These are phyloP conservation scores for Babyrousa celebensis DNA, from an alignment of 2,797 vertebrate species.

Conservation along the genomic window DNA sequence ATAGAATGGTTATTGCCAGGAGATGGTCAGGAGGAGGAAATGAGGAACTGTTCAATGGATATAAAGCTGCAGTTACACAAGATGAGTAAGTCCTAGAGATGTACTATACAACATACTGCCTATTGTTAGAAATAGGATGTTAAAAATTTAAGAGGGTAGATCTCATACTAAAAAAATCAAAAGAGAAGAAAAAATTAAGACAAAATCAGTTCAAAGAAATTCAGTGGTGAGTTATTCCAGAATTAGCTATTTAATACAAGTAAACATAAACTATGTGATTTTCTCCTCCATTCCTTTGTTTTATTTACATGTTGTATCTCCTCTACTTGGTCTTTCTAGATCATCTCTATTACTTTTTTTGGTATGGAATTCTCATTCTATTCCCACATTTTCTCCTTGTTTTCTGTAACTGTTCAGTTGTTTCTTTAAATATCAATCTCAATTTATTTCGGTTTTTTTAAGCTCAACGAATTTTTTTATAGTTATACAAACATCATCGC, in stretches of 20 bases:
- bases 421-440: conserved; percentile 1
- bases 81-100: neutral
- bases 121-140: neutral
- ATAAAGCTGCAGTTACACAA: neutral
- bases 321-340: neutral
- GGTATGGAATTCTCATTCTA: neutral
- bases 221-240: neutral
- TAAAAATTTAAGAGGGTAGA: neutral
- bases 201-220: neutral
- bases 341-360: neutral
- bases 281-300: neutral
- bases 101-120: neutral
- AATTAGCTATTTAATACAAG: conserved; percentile 13
- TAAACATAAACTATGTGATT: neutral
- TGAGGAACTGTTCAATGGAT: neutral
- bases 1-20: neutral
- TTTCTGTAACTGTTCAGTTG: neutral
- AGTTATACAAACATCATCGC: too few relatives aligned
- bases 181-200: neutral
- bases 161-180: neutral
- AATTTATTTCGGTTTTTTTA: neutral
- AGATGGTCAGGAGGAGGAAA: neutral
- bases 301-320: neutral
- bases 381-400: neutral
- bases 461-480: too few relatives aligned